Percentiles rank a stretch among this genome's conserved stretches.
Evolutionary conservation across 2,797 vertebrate genomes (phyloP).

Genomic region (Gymnopithys bicolor): DNA sequence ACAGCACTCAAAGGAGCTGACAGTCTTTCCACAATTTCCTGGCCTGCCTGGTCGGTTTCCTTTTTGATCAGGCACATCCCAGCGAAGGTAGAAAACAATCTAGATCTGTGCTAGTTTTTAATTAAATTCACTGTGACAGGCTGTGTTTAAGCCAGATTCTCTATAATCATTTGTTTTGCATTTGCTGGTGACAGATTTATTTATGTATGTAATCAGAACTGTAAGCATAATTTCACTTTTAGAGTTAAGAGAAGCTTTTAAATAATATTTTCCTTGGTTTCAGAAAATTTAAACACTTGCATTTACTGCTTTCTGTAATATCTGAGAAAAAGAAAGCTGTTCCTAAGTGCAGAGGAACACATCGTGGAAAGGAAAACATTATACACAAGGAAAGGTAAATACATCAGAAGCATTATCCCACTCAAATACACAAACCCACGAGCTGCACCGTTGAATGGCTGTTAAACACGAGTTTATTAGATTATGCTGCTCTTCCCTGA

Average conservation of each 20-base stretch:
- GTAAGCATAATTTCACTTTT: conserved; percentile 20
- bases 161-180: conserved; percentile 33
- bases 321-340: background rate
- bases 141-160: conserved; percentile 39
- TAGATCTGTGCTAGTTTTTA: background rate
- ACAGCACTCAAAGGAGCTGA: background rate
- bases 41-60: background rate
- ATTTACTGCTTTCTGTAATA: background rate
- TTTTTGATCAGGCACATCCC: conserved; percentile 13
- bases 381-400: background rate
- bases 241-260: background rate
- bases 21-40: background rate
- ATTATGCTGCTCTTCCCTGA: background rate
- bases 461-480: background rate
- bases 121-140: conserved; percentile 38
- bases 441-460: background rate
- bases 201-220: conserved; percentile 28
- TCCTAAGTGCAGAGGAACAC: background rate
- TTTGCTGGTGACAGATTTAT: conserved; percentile 49
- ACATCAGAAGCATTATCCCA: background rate
- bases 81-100: conserved; percentile 27
- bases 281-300: background rate
- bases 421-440: background rate
- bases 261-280: conserved; percentile 23
- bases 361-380: background rate